Percentiles rank a stretch among this genome's conserved stretches.
phyloP scores from a whole-genome alignment of 2,797 vertebrate species.

The Alosa sapidissima region DNA sequence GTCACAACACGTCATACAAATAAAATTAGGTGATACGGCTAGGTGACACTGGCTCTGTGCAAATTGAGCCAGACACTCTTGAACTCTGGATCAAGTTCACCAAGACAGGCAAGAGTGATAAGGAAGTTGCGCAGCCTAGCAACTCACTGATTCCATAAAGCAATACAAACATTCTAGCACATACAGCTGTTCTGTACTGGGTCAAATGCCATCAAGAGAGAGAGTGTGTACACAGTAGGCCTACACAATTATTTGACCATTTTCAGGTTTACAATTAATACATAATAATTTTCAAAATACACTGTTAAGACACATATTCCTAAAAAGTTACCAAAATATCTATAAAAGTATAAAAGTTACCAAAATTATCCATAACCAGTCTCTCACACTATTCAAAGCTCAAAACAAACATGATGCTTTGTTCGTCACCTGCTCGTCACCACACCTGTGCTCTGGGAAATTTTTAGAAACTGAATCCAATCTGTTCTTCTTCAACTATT shows the following conservation, averaged over 20 bases:
- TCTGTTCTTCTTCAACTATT: not conserved
- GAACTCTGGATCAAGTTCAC: slow-evolving; percentile 7
- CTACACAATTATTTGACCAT: not conserved
- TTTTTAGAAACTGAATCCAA: not conserved
- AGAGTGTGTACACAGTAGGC: not conserved
- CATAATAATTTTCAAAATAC: not conserved
- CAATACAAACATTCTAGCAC: slow-evolving; percentile 1
- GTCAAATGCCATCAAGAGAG: not conserved
- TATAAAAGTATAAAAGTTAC: not conserved
- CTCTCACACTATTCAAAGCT: not conserved
- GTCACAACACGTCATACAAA: not conserved
- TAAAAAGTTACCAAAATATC: too few relatives aligned
- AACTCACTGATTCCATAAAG: slow-evolving; percentile 18
- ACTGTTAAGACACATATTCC: not conserved
- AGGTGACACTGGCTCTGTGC: not conserved
- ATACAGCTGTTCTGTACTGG: not conserved
- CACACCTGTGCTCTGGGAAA: not conserved
- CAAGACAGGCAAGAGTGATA: not conserved
- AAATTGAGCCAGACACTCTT: not conserved
- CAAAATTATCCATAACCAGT: not conserved
- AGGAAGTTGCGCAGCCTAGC: slow-evolving; percentile 3
- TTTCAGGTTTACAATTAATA: not conserved
- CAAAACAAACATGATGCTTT: not conserved
- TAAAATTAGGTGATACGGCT: not conserved
- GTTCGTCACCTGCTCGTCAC: not conserved